Conservation (phyloP, 2,888 invertebrate species). For the Zaprionus obscuricornis region DNA sequence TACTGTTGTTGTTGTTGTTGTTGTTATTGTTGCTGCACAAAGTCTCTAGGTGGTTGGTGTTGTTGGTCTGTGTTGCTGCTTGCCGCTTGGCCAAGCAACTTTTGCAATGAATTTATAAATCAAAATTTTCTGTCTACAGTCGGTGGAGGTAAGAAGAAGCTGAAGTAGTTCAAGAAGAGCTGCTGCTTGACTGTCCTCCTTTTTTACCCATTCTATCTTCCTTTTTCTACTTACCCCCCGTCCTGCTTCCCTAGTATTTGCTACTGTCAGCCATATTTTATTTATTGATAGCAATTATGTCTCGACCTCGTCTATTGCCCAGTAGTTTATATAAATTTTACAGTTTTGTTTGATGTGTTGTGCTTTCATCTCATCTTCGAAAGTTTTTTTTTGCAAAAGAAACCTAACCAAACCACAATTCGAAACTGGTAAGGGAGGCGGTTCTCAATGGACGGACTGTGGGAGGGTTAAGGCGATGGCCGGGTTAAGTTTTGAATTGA, state of each 20-base stretch:
- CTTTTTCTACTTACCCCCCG: no score
- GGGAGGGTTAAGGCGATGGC: no score
- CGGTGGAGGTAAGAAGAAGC: slow-evolving; percentile 33
- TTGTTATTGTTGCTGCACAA: slow-evolving; percentile 50
- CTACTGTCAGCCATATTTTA: slow-evolving; percentile 66
- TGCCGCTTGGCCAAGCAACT: slow-evolving; percentile 75
- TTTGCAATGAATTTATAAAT: slow-evolving; percentile 77
- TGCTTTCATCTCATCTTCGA: slow-evolving; percentile 69
- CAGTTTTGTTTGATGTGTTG: slow-evolving; percentile 77
- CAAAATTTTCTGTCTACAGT: slow-evolving; percentile 74
- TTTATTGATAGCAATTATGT: slow-evolving; percentile 82
- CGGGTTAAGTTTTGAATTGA: no score
- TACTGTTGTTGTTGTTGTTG: slow-evolving; percentile 37
- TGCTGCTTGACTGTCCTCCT: slow-evolving; percentile 30
- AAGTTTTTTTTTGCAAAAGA: slow-evolving; percentile 71
- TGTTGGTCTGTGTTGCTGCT: slow-evolving; percentile 50
- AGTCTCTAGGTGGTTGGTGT: slow-evolving; percentile 65
- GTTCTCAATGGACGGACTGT: background rate
- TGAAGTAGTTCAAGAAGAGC: slow-evolving; percentile 14
- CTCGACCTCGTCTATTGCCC: slow-evolving; percentile 77
- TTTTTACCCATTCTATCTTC: no score
- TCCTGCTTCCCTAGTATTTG: no score
- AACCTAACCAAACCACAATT: slow-evolving; percentile 76
- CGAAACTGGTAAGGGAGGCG: slow-evolving; percentile 45
- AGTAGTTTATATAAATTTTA: slow-evolving; percentile 66